Conservation (phyloP, 2,888 invertebrate species). For the Ochropleura leucogaster region DNA sequence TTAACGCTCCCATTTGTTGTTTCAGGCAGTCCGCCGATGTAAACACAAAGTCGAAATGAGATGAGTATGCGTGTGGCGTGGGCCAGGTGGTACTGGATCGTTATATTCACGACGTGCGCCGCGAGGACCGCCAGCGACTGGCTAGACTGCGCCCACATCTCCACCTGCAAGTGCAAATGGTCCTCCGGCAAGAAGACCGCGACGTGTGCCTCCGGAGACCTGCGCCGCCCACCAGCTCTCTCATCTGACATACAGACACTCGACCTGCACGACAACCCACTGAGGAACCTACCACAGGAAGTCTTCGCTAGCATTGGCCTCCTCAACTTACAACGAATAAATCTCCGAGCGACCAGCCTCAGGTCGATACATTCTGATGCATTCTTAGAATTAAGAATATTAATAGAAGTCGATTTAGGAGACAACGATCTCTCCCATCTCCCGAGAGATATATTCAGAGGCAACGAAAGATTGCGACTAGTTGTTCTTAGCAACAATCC, state of each 20-base stretch:
- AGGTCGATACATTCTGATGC: slow-evolving; percentile 95
- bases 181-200: slow-evolving; percentile 97
- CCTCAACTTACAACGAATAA: slow-evolving; percentile 96
- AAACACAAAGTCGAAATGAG: slow-evolving; percentile 89
- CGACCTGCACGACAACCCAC: slow-evolving; percentile 95
- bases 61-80: slow-evolving; percentile 90
- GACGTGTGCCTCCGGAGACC: slow-evolving; percentile 95
- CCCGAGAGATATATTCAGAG: slow-evolving; percentile 95
- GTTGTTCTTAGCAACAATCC: slow-evolving; percentile 96
- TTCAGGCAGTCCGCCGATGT: slow-evolving; percentile 89
- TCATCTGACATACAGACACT: slow-evolving; percentile 92
- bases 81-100: slow-evolving; percentile 90
- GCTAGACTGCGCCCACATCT: slow-evolving; percentile 96
- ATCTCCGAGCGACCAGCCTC: slow-evolving; percentile 94
- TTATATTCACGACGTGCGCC: slow-evolving; percentile 88
- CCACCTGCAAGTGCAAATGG: slow-evolving; percentile 97
- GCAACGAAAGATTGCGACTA: slow-evolving; percentile 95
- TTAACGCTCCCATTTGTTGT: slow-evolving; percentile 81
- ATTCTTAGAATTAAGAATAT: slow-evolving; percentile 96
- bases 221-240: slow-evolving; percentile 93
- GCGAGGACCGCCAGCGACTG: slow-evolving; percentile 92
- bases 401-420: slow-evolving; percentile 96
- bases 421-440: slow-evolving; percentile 94
- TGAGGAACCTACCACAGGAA: slow-evolving; percentile 94
- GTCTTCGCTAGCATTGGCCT: slow-evolving; percentile 95